These are phyloP conservation scores for Drosophila pseudotakahashii DNA, from an alignment of 2,888 invertebrate genomes.

Conservation along the genomic window DNA sequence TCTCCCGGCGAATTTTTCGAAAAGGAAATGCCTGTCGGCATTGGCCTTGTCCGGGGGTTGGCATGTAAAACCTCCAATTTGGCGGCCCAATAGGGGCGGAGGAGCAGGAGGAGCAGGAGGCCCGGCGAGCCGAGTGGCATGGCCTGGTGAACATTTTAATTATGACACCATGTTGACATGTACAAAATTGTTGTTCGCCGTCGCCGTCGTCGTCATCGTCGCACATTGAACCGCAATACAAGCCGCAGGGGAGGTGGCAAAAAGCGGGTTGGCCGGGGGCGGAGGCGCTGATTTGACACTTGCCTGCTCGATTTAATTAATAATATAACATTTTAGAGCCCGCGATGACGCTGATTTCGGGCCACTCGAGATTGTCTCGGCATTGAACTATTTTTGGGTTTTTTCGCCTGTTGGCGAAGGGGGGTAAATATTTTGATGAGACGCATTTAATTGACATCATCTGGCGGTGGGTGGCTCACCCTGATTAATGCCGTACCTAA, in stretches of 20 bases:
- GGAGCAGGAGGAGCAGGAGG: background rate
- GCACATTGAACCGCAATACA: slow-evolving; percentile 71
- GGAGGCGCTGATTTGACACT: slow-evolving; percentile 71
- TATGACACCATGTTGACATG: slow-evolving; percentile 79
- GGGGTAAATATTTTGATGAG: slow-evolving; percentile 58
- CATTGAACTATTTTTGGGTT: slow-evolving; percentile 27
- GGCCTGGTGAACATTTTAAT: slow-evolving; percentile 73
- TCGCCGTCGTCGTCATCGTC: slow-evolving; percentile 43
- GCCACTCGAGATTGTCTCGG: slow-evolving; percentile 30
- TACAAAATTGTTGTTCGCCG: slow-evolving; percentile 71
- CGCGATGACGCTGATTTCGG: slow-evolving; percentile 65
- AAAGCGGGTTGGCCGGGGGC: background rate
- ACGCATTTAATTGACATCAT: slow-evolving; percentile 60
- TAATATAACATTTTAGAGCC: slow-evolving; percentile 74
- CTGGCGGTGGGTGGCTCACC: slow-evolving; percentile 43
- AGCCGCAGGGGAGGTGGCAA: slow-evolving; percentile 44
- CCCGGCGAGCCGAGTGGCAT: slow-evolving; percentile 20
- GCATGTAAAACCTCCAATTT: slow-evolving; percentile 58
- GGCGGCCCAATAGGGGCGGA: slow-evolving; percentile 32
- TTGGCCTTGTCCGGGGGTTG: slow-evolving; percentile 38
- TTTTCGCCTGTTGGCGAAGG: too few relatives aligned
- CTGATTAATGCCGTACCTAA: slow-evolving; percentile 73
- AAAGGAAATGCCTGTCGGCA: slow-evolving; percentile 51
- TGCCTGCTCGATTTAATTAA: slow-evolving; percentile 76
- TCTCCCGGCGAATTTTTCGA: slow-evolving; percentile 55